Conservation (phyloP, 2,113 vertebrate genomes). For the Elaphurus davidianus region DNA sequence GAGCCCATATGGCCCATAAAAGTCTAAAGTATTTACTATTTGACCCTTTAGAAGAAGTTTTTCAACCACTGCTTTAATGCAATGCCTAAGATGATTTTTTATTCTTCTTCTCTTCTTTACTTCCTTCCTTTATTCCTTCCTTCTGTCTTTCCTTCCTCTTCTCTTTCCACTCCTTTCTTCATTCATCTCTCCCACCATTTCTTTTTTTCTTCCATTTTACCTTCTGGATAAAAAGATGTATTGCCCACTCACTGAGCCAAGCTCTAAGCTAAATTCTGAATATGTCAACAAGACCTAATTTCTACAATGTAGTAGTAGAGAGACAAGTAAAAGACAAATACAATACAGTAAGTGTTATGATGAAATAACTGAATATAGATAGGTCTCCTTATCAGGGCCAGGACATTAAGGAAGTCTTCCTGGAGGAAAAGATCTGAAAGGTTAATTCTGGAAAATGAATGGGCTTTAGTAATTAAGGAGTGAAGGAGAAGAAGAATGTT, state of each 20-base stretch:
- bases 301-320: background rate
- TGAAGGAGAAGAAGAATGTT: background rate
- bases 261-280: background rate
- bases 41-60: background rate
- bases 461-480: background rate
- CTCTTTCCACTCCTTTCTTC: too few relatives aligned
- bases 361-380: background rate
- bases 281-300: background rate
- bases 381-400: background rate
- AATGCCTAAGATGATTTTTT: background rate
- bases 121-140: background rate
- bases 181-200: too few relatives aligned
- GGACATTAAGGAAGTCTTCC: background rate
- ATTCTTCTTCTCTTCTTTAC: background rate
- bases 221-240: background rate
- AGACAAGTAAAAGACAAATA: background rate
- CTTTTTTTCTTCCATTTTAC: background rate
- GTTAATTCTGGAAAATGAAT: background rate
- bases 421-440: background rate
- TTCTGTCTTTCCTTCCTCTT: too few relatives aligned
- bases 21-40: background rate
- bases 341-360: background rate
- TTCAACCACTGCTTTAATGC: background rate
- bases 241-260: background rate
- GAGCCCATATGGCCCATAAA: background rate